phyloP scores from a whole-genome alignment of 1,140 invertebrate species.

The Monomorium pharaonis region DNA sequence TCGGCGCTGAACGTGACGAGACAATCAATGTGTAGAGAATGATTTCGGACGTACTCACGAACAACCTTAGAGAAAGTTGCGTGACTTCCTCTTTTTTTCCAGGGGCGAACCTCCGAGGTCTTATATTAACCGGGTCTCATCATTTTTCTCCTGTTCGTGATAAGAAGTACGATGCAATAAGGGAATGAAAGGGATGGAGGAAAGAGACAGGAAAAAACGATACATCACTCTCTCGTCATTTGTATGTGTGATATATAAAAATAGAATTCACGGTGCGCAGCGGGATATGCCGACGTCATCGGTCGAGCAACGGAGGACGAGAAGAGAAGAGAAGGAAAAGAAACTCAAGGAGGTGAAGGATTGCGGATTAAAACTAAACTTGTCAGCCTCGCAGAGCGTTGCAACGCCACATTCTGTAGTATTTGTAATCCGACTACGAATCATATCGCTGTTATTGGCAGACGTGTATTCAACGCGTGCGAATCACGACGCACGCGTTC shows the following conservation, averaged over 20 bases:
- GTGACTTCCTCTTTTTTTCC: constrained; percentile 3
- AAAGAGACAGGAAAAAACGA: not conserved
- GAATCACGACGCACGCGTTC: constrained; percentile 11
- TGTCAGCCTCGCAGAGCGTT: not conserved
- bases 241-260: constrained; percentile 62
- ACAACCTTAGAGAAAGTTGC: constrained; percentile 60
- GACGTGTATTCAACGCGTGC: constrained; percentile 42
- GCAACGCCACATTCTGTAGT: not conserved
- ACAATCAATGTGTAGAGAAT: constrained; percentile 32
- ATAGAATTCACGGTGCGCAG: constrained; percentile 50
- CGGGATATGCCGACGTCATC: constrained; percentile 13
- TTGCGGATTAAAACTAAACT: constrained; percentile 28
- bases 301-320: not conserved
- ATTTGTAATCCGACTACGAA: constrained; percentile 39
- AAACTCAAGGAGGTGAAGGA: not conserved
- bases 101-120: not conserved
- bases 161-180: not conserved
- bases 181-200: too few relatives aligned
- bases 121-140: constrained; percentile 37
- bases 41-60: constrained; percentile 48
- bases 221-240: constrained; percentile 53
- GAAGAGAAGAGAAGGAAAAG: not conserved
- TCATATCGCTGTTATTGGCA: constrained; percentile 55
- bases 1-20: constrained; percentile 44
- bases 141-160: not conserved